A percentile compares a stretch with the other conserved stretches of the same genome.
Evolutionary conservation across 2,797 vertebrate genomes (phyloP).

Genomic region (Vireo griseus): DNA sequence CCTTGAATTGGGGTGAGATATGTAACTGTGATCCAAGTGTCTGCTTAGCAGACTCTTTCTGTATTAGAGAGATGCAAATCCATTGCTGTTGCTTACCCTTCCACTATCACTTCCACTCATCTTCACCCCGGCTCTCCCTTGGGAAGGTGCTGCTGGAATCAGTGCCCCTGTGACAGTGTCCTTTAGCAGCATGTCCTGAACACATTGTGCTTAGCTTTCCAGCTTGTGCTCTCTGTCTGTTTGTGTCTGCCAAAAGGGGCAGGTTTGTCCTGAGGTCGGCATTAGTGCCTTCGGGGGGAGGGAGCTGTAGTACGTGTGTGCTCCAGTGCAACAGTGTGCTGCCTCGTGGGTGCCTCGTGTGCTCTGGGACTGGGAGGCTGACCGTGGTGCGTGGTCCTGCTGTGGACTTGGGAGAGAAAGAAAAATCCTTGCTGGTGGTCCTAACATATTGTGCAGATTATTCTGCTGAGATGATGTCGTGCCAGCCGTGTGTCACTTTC

Average conservation of each 20-base stretch:
- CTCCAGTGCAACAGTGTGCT: neutral
- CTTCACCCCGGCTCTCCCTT: neutral
- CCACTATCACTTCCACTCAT: rapidly evolving
- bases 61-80: neutral
- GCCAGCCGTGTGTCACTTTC: rapidly evolving
- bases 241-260: neutral
- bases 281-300: neutral
- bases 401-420: neutral
- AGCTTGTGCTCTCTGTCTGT: neutral
- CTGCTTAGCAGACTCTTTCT: neutral
- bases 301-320: neutral
- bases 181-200: neutral
- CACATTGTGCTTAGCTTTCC: neutral
- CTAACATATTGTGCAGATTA: neutral
- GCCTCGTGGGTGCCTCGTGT: rapidly evolving
- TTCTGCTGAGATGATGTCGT: neutral
- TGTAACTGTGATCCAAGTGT: neutral
- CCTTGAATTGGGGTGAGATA: neutral
- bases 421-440: neutral
- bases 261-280: neutral
- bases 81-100: neutral
- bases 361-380: neutral
- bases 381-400: neutral
- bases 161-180: rapidly evolving
- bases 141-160: neutral